phyloP scores from a whole-genome alignment of 2,113 vertebrate genomes.

The Jacana jacana region DNA sequence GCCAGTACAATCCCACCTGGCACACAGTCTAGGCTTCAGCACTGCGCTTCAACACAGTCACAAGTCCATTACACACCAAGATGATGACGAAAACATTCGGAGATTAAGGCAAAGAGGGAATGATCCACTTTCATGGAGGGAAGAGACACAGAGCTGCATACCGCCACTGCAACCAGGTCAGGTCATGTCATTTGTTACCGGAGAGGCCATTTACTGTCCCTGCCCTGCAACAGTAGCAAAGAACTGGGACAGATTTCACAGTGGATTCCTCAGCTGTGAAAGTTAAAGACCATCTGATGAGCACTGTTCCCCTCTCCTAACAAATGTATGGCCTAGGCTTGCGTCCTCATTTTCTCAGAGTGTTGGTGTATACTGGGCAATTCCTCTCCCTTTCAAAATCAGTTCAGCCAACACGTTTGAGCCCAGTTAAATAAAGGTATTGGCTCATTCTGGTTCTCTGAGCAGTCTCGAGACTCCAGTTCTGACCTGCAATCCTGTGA shows the following conservation, averaged over 20 bases:
- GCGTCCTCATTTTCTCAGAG: background rate
- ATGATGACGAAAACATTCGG: background rate
- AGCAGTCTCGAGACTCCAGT: background rate
- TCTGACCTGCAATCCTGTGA: background rate
- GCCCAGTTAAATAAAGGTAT: background rate
- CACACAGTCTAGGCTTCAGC: background rate
- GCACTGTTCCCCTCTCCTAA: background rate
- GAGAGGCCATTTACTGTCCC: background rate
- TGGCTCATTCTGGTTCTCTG: background rate
- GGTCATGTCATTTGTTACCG: background rate
- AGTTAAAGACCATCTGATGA: background rate
- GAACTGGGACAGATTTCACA: background rate
- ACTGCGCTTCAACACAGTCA: background rate
- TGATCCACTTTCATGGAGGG: background rate
- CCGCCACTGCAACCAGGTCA: background rate
- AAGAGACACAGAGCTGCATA: background rate
- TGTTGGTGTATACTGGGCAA: background rate
- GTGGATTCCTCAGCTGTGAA: background rate
- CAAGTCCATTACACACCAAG: background rate
- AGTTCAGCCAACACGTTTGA: background rate
- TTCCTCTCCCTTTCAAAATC: background rate
- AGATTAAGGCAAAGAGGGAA: background rate
- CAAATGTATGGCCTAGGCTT: background rate
- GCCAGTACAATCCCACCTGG: background rate
- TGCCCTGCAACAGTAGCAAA: rapidly evolving